Evolutionary conservation across 2,888 invertebrate genomes (phyloP), one percentile per base, ranked within the genome.

Genomic region (Tachina grossa): DNA sequence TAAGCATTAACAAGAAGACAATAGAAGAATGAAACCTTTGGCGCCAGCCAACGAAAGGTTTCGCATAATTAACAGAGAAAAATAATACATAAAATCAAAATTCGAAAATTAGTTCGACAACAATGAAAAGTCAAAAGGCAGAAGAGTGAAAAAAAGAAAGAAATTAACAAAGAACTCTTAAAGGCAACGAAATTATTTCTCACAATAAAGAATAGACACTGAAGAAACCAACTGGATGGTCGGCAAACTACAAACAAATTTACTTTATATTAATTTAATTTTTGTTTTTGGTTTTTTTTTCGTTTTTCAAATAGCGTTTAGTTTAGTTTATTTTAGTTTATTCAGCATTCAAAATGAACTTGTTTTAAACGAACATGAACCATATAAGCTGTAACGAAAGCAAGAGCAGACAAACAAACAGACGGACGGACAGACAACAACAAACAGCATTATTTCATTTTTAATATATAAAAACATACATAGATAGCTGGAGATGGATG

Each of bases 31-130:
- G 84, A 85, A 79, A 72, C 63, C 69, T 66, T 72, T 88, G 88
- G 88, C 88, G 88, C 88, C 88, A 87, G 87, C 88, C 87, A 87
- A 77, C 81, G 78, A 79, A 78, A 76, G 84, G 87, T 85, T 88
- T 87, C 87, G 88, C 88, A 88, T 88, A 88, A 88, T 88, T 88
- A 88, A 87, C 82, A 61, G 45, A 71, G 66, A 74, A 72, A 77
- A 61, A 83, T 55, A 82, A 72, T n/a, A n/a, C n/a, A n/a, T 63
- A 83, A 78, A 87, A 83, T 80, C 61, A 61, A 69, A 57, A 79
- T 74, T 69, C 68, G 31, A 74, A 83, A 77, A 71, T 75, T 55
- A 68, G 22, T 81, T 74, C 80, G 72, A 80, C 65, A 71, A 69
- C 51, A 53, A 8, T 51, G 57, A 78, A 78, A 83, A 71, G 69